Base-by-base conservation (phyloP, 2,797 vertebrate genomes). In the Microcaecilia unicolor region DNA sequence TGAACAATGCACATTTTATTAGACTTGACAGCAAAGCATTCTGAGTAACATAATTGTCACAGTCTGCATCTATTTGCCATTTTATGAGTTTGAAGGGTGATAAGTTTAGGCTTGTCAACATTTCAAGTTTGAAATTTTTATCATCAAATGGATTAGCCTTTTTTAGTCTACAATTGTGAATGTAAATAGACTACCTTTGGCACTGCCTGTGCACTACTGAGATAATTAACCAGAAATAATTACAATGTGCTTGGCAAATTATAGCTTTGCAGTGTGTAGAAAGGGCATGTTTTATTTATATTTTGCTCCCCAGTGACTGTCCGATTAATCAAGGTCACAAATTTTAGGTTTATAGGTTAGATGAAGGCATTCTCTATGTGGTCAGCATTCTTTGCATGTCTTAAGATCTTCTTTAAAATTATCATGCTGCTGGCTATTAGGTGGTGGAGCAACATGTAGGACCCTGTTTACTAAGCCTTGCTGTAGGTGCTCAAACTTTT, bases 221-320 rank as follows among this genome's bases (percentile, higher is more conserved):
- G 70, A 74, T 72, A 77, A 76, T 76, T 74, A 78, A 66, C 61
- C 51, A 61, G 54, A 60, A 70, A 65, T 68, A 75, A 76, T 76
- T 70, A 67, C 51, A 55, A 55, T 56, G 55, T 41, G 51, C 47
- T 64, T 58, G 55, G 60, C 61, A 70, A 67, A 76, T 61, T 72
- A 69, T 49, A 70, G 51, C 61, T 61, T 66, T 64, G 48, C 56
- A 60, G 56, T 62, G 46, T 51, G 48, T 61, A 54, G 42, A 44
- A 72, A 65, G 47, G 50, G 51, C 52, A 51, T 61, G 54, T 64
- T 74, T 70, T 63, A 76, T 71, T 76, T 73, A 64, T 67, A 55
- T 44, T 53, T n/a, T 58, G 28, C 48, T 67, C 60, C 54, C 57
- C 51, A 28, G 28, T 41, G 64, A 45, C 44, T 39, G 37, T 41